Conservation (phyloP, 1,140 invertebrate species). For the Zophobas morio region DNA sequence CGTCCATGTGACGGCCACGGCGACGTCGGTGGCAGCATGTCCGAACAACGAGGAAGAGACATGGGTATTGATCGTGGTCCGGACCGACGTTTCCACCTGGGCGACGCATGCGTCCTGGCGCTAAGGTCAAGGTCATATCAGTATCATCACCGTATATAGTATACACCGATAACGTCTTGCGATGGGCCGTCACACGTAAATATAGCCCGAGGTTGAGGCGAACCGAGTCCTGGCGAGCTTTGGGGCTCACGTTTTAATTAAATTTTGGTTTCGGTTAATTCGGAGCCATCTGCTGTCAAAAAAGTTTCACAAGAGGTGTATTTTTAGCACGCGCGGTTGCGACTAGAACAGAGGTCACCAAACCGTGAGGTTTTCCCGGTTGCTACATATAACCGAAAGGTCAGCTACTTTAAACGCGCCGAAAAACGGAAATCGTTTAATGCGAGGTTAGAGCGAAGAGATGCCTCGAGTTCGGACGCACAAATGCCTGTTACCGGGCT, state of each 20-base stretch:
- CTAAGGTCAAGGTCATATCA: constrained; percentile 47
- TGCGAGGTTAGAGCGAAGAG: not conserved
- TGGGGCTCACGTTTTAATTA: no score
- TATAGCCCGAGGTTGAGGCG: no score
- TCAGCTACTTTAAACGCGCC: not conserved
- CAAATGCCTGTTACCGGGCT: no score
- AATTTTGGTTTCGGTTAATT: no score
- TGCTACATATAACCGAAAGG: not conserved
- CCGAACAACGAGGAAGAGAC: constrained; percentile 34
- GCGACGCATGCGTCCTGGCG: constrained; percentile 38
- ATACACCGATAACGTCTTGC: constrained; percentile 26
- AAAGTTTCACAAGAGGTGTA: not conserved
- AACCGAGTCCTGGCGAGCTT: no score
- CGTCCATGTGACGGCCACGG: constrained; percentile 18
- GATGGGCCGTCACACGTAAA: not conserved
- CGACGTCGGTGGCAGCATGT: constrained; percentile 11
- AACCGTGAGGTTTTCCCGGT: not conserved
- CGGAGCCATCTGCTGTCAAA: not conserved
- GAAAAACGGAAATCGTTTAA: not conserved
- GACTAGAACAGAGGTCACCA: not conserved
- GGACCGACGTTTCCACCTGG: constrained; percentile 46
- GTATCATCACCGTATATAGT: constrained; percentile 46
- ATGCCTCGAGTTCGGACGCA: no score
- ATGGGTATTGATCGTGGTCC: constrained; percentile 42
- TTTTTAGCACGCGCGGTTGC: not conserved